Conservation (phyloP, 2,113 vertebrate genomes). For the Calidris pugnax region DNA sequence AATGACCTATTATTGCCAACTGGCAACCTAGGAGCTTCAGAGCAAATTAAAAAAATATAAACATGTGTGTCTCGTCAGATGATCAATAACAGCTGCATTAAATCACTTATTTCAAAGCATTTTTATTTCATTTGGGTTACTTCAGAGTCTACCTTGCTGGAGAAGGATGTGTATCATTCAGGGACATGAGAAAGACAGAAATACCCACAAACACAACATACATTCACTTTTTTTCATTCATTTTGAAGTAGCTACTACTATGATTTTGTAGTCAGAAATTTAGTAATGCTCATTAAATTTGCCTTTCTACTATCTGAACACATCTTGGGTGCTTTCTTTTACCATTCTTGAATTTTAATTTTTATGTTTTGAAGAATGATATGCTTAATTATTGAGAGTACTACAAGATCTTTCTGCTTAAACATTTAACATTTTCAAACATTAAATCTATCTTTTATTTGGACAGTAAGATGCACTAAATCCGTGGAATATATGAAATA, state of each 20-base stretch:
- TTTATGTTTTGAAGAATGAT: not conserved
- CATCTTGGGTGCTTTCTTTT: not conserved
- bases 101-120: not conserved
- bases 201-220: not conserved
- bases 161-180: not conserved
- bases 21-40: not conserved
- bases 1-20: not conserved
- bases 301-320: not conserved
- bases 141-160: not conserved
- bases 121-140: not conserved
- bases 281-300: not conserved
- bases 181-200: not conserved
- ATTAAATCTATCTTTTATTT: not conserved
- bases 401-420: not conserved
- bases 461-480: not conserved
- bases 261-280: not conserved
- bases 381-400: not conserved
- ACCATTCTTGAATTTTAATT: not conserved
- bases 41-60: not conserved
- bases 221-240: not conserved
- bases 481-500: conserved; percentile 21
- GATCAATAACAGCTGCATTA: not conserved
- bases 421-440: not conserved
- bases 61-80: not conserved
- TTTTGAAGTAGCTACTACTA: not conserved